Evolutionary conservation across 2,888 invertebrate genomes (phyloP), one percentile per base, ranked within the genome.

Genomic region (Parascotia fuliginaria): DNA sequence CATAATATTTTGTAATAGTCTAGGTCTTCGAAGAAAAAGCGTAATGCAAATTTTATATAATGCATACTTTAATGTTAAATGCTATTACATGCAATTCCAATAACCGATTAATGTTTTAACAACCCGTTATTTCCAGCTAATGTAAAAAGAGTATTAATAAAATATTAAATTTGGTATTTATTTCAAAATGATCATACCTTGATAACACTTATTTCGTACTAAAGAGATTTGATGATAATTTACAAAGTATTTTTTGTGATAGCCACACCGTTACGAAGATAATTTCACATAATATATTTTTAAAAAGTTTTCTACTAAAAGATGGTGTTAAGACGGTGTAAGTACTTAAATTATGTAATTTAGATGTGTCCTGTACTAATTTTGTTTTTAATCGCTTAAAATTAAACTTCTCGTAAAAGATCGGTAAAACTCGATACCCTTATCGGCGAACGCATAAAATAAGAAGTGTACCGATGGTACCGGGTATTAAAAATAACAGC

Each of bases 331-430:
- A 4, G 3, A 9, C n/a, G 9, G 3, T 9, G 13, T 3, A n/a
- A 1, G 7, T 33, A 14, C 33, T 33, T 33, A 33, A 33, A 15
- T n/a, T n/a, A 33, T 15, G 16, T 33, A 33, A 33, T 33, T 33
- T 15, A 2, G 15, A 15, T 16, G 16, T 33, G 9, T 33, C 16
- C 16, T 15, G 9, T 5, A n/a, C 42, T 55, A 61, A 54, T 54
- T 49, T 49, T 33, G 49, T 42, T 33, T 43, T 58, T 51, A 64
- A 59, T 59, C 64, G 40, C 42, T 55, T 54, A 12, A n/a, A 37
- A 51, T 61, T 55, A 45, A 45, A 28, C 13, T 42, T 55, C 40
- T 64, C 50, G 49, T 55, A 45, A 63, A 61, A 42, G 4, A n/a
- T 42, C 29, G 47, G 55, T 32, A 31, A 34, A 14, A 19, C 13